Evolutionary conservation across 2,888 invertebrate species (phyloP), one percentile per base, ranked within the genome.

Genomic region (Ceratothoa steindachneri): DNA sequence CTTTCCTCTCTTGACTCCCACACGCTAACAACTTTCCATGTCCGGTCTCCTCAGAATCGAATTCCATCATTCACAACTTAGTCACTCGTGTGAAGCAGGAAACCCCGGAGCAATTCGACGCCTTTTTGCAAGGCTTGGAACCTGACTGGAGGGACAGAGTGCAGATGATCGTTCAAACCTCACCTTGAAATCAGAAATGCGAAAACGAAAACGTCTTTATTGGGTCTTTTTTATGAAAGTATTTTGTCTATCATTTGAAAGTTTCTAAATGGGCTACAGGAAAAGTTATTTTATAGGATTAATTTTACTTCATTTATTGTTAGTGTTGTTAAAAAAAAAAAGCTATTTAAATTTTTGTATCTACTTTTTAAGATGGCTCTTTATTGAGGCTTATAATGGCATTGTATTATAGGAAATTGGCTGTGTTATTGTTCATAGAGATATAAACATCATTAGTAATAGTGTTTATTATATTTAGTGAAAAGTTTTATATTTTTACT

Each of bases 121-220:
- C 60, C 3, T 60, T 60, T 24, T 12, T 60, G 24, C 60, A 60
- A 3, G 24, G 60, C 24, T 24, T 60, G 22, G 60, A 60, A 60
- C 60, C 60, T 9, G 60, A 60, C 19, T 60, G 60, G 60, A 60
- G 60, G 24, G 60, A 60, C 2, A 60, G 60, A 24, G 60, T 60
- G n/a, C 60, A 60, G 24, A n/a, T 60, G 22, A 60, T 60, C 19
- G 27, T 60, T n/a, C n/a, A n/a, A 1, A 24, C 60, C 12, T 60
- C 60, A 15, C n/a, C n/a, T 5, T 41, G 41, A 9, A 5, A 15
- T 41, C 5, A 41, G 41, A 41, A 41, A 9, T 15, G 41, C 41
- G 5, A 41, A 15, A 41, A 41, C 5, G 5, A 41, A 41, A n/a
- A n/a, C n/a, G n/a, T n/a, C n/a, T n/a, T n/a, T n/a, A n/a, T n/a